A percentile compares a stretch with the other conserved stretches of the same genome.
Evolutionary conservation across 2,888 invertebrate genomes (phyloP).

Genomic region (Muschampia plurimacula): DNA sequence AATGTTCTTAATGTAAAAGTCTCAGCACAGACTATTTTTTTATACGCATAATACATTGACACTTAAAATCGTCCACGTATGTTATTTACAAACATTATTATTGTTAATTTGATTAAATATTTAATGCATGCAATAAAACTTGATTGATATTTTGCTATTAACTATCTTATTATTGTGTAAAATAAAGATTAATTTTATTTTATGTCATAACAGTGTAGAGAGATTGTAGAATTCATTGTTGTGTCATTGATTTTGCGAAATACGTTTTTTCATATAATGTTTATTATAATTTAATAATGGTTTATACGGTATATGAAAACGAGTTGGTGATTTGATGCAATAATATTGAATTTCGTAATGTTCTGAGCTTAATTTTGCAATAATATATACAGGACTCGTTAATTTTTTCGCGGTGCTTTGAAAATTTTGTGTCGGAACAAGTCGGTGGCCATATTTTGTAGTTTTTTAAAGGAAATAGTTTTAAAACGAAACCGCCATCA

Average conservation of each 20-base stretch:
- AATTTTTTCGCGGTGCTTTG: constrained; percentile 46
- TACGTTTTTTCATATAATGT: constrained; percentile 52
- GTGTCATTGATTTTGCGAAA: constrained; percentile 66
- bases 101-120: constrained; percentile 71
- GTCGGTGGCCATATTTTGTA: constrained; percentile 44
- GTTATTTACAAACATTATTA: constrained; percentile 69
- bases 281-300: constrained; percentile 66
- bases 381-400: constrained; percentile 45
- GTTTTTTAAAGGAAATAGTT: constrained; percentile 25
- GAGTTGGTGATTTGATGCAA: constrained; percentile 63
- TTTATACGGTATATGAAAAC: constrained; percentile 55
- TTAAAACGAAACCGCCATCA: constrained; percentile 16
- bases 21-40: constrained; percentile 16
- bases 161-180: constrained; percentile 60
- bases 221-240: constrained; percentile 69
- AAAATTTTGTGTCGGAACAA: constrained; percentile 33
- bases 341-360: constrained; percentile 45
- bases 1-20: neutral
- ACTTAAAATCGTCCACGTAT: constrained; percentile 69
- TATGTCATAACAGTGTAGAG: constrained; percentile 69
- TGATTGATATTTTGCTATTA: constrained; percentile 79
- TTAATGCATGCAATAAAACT: constrained; percentile 80
- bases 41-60: constrained; percentile 47
- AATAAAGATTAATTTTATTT: constrained; percentile 58
- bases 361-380: constrained; percentile 32